Conservation (phyloP, 1,140 invertebrate genomes). For the Drosophila pallidifrons region DNA sequence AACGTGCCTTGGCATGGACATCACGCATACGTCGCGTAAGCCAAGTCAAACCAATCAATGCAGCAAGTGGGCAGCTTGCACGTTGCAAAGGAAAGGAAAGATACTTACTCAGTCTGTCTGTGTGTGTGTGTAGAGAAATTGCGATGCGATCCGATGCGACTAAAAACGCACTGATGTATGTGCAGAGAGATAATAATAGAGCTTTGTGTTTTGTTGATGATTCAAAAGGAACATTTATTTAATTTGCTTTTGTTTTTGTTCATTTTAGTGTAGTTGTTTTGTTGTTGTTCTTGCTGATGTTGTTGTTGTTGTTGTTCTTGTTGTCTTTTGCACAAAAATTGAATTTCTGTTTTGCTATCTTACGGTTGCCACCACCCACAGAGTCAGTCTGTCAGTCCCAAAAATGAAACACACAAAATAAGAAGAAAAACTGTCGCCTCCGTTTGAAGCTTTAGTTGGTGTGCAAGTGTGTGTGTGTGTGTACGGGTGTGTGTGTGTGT, state of each 20-base stretch:
- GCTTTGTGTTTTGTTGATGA: constrained; percentile 69
- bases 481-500: constrained; percentile 39
- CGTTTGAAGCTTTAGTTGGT: constrained; percentile 29
- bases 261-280: constrained; percentile 46
- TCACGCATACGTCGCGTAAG: constrained; percentile 55
- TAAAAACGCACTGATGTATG: constrained; percentile 32
- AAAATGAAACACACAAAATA: constrained; percentile 10
- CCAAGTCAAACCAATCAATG: constrained; percentile 39
- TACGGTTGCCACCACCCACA: constrained; percentile 57
- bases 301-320: constrained; percentile 41
- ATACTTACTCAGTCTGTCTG: neutral
- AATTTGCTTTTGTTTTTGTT: constrained; percentile 69
- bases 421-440: constrained; percentile 47
- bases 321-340: constrained; percentile 68
- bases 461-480: constrained; percentile 14
- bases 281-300: constrained; percentile 39
- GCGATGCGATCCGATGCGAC: neutral
- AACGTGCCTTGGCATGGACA: constrained; percentile 49
- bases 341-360: constrained; percentile 69
- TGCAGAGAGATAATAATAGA: constrained; percentile 39
- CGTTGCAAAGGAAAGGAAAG: constrained; percentile 5
- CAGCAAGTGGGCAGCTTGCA: constrained; percentile 17
- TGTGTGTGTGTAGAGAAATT: neutral
- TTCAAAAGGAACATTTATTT: constrained; percentile 83
- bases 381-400: constrained; percentile 33